phyloP scores from a whole-genome alignment of 2,888 invertebrate genomes.

The Euzophera pinguis region DNA sequence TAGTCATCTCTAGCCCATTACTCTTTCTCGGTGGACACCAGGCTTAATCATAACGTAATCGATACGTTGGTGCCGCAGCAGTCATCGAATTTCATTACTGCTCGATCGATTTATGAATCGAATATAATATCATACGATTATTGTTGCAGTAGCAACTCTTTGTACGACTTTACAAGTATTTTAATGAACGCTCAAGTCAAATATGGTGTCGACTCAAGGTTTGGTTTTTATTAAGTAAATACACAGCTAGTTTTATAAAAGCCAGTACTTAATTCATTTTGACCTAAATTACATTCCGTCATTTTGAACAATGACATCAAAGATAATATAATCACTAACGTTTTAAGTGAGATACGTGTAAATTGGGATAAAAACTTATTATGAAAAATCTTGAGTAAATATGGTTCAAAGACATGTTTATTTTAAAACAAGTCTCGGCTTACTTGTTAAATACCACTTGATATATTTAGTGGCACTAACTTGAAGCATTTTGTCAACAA shows the following conservation, averaged over 20 bases:
- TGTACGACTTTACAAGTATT: constrained; percentile 7
- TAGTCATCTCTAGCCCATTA: too few relatives aligned
- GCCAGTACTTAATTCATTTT: not conserved
- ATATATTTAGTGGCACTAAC: constrained; percentile 1
- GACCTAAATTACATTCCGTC: constrained; percentile 5
- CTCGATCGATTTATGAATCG: constrained; percentile 1
- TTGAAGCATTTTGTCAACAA: not conserved
- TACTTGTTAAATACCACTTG: constrained; percentile 1
- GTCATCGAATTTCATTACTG: constrained; percentile 23
- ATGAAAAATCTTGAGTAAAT: not conserved
- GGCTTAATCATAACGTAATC: constrained; percentile 29
- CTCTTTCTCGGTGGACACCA: too few relatives aligned
- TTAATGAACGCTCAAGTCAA: constrained; percentile 8
- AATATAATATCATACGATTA: constrained; percentile 16
- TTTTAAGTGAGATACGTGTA: not conserved
- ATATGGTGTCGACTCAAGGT: constrained; percentile 8
- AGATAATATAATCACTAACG: too few relatives aligned
- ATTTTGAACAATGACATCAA: not conserved
- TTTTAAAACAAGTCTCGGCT: not conserved
- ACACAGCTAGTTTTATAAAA: constrained; percentile 3
- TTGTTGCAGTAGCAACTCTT: constrained; percentile 16
- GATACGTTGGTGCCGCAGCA: constrained; percentile 32
- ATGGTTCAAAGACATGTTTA: not conserved
- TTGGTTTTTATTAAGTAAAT: constrained; percentile 5
- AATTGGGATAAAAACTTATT: not conserved